Conservation (phyloP, 2,113 vertebrate genomes). For the Ciconia boyciana region DNA sequence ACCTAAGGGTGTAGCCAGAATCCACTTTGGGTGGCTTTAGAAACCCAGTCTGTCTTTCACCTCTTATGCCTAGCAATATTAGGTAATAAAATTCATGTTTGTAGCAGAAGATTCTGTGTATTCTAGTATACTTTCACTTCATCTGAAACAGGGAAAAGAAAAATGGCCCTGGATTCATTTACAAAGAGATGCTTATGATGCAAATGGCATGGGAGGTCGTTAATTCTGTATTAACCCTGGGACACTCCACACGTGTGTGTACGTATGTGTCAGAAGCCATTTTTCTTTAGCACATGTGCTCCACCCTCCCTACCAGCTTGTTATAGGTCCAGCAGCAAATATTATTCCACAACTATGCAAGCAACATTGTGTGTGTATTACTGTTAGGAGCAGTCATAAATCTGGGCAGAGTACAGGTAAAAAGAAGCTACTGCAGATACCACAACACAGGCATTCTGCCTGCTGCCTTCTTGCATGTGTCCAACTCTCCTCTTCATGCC, state of each 20-base stretch:
- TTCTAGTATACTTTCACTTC: not conserved
- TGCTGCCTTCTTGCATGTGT: not conserved
- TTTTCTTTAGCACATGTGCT: not conserved
- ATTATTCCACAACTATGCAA: not conserved
- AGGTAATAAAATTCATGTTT: not conserved
- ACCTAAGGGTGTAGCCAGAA: slow-evolving; percentile 42
- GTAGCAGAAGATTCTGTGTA: not conserved
- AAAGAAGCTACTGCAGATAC: not conserved
- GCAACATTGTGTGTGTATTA: not conserved
- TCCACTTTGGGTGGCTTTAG: slow-evolving; percentile 32
- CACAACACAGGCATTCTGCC: not conserved
- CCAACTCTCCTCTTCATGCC: not conserved
- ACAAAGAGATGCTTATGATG: not conserved
- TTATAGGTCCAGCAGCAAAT: not conserved
- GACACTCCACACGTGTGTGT: not conserved
- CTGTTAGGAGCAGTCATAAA: not conserved
- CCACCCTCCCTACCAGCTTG: not conserved
- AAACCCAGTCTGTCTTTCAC: not conserved
- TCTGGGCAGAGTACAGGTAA: not conserved
- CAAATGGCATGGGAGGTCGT: not conserved
- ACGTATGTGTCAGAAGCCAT: not conserved
- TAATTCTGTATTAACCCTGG: not conserved
- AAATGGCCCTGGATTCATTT: not conserved
- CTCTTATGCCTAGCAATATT: not conserved
- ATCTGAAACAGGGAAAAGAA: not conserved